phyloP scores from a whole-genome alignment of 2,888 invertebrate genomes.

The Agrotis puta region DNA sequence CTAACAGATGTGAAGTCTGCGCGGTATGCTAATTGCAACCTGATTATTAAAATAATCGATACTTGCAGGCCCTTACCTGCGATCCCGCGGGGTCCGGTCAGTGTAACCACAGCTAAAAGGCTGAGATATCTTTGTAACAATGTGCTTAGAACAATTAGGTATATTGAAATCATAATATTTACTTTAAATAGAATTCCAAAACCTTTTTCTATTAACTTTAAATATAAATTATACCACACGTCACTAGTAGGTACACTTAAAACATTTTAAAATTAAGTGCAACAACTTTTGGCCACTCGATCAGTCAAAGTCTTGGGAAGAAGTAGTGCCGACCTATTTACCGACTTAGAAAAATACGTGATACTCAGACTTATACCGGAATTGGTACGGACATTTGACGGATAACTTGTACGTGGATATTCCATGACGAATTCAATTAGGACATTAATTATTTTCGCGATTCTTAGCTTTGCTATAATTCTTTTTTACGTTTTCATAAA shows the following conservation, averaged over 20 bases:
- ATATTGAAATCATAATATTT: neutral
- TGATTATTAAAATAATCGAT: neutral
- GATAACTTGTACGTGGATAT: conserved; percentile 48
- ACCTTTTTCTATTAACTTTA: neutral
- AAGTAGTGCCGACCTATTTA: conserved; percentile 59
- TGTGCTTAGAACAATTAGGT: too few relatives aligned
- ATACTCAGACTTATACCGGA: conserved; percentile 19
- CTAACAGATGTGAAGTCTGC: neutral
- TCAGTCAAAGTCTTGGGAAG: conserved; percentile 50
- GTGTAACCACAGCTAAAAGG: neutral
- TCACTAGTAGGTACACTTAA: conserved; percentile 11
- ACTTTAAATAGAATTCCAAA: neutral
- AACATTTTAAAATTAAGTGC: conserved; percentile 51
- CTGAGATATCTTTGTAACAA: neutral
- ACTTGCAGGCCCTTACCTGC: neutral
- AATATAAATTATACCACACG: neutral
- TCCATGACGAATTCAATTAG: conserved; percentile 10
- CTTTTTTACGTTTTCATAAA: too few relatives aligned
- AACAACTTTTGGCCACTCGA: conserved; percentile 51
- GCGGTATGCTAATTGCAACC: neutral
- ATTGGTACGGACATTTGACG: conserved; percentile 49
- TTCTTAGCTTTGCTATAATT: conserved; percentile 4
- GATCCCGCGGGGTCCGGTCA: neutral
- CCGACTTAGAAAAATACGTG: conserved; percentile 50
- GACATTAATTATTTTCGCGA: conserved; percentile 1